phyloP scores from a whole-genome alignment of 2,113 vertebrate species.

The Tragelaphus scriptus region DNA sequence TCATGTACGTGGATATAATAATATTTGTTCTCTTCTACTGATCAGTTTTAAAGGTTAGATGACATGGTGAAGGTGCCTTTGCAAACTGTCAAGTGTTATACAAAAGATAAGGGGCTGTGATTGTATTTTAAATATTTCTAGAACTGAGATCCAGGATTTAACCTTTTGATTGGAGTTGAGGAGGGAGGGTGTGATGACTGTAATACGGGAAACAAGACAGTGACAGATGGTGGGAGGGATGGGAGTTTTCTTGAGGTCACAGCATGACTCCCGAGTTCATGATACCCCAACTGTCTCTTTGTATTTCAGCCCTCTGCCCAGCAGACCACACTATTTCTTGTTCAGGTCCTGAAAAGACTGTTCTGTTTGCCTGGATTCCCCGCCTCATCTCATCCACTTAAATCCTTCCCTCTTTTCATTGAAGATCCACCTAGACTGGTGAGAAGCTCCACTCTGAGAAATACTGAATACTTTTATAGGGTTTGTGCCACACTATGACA shows the following conservation, averaged over 20 bases:
- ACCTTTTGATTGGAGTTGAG: not conserved
- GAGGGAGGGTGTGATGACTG: not conserved
- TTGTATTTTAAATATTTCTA: not conserved
- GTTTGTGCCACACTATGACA: not conserved
- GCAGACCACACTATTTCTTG: not conserved
- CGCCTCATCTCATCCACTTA: not conserved
- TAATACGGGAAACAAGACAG: not conserved
- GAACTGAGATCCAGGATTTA: not conserved
- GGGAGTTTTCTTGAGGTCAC: rapidly evolving
- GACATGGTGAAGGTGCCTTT: not conserved
- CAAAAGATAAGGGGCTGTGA: not conserved
- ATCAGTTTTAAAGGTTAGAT: not conserved
- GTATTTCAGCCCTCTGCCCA: not conserved
- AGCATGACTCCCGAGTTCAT: rapidly evolving
- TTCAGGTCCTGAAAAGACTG: not conserved
- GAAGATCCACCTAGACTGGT: not conserved
- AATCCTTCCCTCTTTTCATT: not conserved
- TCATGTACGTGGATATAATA: not conserved
- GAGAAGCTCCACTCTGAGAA: not conserved
- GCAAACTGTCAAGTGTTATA: not conserved
- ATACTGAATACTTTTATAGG: not conserved
- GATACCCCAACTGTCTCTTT: not conserved
- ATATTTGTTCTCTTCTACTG: not conserved
- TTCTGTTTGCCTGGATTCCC: not conserved
- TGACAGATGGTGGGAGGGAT: no score